phyloP scores from a whole-genome alignment of 1,140 invertebrate genomes.

The Portunus trituberculatus region DNA sequence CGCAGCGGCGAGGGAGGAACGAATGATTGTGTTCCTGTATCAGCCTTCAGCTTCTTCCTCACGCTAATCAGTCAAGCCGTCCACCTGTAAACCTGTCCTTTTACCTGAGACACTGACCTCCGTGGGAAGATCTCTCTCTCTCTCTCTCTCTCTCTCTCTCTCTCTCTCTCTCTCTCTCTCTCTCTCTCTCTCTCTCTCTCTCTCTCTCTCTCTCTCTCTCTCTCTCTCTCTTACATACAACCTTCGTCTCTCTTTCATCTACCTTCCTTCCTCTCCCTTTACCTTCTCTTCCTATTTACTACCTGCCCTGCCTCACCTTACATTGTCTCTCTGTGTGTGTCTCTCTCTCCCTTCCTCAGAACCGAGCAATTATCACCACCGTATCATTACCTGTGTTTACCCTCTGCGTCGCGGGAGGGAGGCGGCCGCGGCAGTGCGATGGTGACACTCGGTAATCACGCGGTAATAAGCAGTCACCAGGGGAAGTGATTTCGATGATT shows the following conservation, averaged over 20 bases:
- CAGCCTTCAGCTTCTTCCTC: background rate
- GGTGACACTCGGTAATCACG: slow-evolving; percentile 18
- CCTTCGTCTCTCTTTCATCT: background rate
- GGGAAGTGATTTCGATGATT: slow-evolving; percentile 38
- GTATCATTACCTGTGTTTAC: slow-evolving; percentile 5
- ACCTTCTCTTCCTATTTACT: background rate
- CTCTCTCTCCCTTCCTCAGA: background rate
- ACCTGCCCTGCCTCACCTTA: background rate
- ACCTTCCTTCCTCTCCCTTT: background rate
- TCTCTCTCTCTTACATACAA: background rate
- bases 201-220: background rate
- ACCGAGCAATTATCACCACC: background rate
- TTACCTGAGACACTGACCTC: slow-evolving; percentile 18
- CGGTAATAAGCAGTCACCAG: background rate
- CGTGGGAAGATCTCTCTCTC: background rate
- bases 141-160: slow-evolving; percentile 52
- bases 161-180: slow-evolving; percentile 40
- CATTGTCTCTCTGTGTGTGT: background rate
- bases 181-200: background rate
- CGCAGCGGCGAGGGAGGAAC: background rate
- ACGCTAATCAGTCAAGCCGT: slow-evolving; percentile 9
- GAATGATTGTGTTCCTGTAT: background rate
- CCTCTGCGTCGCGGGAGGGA: slow-evolving; percentile 15
- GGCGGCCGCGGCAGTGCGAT: background rate
- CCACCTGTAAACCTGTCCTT: slow-evolving; percentile 9